Evolutionary conservation across 2,797 vertebrate species (phyloP).

Genomic region (Sebastes cheni): DNA sequence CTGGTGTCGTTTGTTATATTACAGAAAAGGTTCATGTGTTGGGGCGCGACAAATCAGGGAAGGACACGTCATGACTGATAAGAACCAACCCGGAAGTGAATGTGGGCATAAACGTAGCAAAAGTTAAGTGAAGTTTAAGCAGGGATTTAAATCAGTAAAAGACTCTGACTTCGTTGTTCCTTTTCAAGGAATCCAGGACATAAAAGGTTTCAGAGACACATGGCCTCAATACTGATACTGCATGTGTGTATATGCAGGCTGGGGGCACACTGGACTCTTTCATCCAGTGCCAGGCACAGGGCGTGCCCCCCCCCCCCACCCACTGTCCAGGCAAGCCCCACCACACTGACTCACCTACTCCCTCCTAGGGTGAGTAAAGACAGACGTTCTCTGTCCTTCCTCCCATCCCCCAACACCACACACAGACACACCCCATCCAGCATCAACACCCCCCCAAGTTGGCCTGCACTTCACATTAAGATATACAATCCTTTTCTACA

Average conservation of each 20-base stretch:
- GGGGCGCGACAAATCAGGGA: too few species aligned
- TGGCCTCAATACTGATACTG: background rate
- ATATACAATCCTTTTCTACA: conserved; percentile 43
- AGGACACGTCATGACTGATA: too few species aligned
- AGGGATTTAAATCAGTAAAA: background rate
- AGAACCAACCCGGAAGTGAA: too few species aligned
- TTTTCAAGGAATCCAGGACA: background rate
- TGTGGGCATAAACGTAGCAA: too few species aligned
- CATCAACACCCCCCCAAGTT: conserved; percentile 22
- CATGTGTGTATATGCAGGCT: conserved; percentile 14
- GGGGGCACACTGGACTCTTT: conserved; percentile 66
- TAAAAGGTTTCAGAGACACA: background rate
- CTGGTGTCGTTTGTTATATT: too few species aligned
- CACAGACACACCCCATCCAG: background rate
- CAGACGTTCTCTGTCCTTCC: conserved; percentile 53
- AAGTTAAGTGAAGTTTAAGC: too few species aligned
- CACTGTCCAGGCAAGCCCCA: conserved; percentile 18
- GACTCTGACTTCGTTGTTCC: background rate
- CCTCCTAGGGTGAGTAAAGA: conserved; percentile 50
- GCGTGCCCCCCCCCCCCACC: background rate
- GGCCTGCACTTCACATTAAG: conserved; percentile 5
- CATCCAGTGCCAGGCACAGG: conserved; percentile 60
- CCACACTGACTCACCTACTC: conserved; percentile 54
- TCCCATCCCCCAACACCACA: conserved; percentile 32
- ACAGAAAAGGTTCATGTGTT: too few species aligned